Evolutionary conservation across 1,140 invertebrate species (phyloP).

Genomic region (Calephelis nemesis): DNA sequence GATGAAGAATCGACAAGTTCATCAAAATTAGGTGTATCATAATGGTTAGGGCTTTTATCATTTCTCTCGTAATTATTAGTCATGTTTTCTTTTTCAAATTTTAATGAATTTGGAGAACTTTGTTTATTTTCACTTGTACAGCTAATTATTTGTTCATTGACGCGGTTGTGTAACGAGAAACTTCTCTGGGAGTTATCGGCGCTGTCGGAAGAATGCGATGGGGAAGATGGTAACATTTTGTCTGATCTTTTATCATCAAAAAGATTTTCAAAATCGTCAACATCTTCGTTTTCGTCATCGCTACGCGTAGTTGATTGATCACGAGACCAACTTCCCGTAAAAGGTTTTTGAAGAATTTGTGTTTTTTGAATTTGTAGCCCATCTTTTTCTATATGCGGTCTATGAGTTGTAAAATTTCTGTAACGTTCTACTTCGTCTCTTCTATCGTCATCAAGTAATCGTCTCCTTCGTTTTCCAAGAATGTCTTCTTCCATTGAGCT

Average conservation of each 20-base stretch:
- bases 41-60: constrained; percentile 78
- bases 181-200: constrained; percentile 84
- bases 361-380: constrained; percentile 91
- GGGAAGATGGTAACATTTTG: constrained; percentile 83
- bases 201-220: constrained; percentile 81
- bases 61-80: constrained; percentile 64
- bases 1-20: constrained; percentile 89
- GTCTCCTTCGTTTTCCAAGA: constrained; percentile 56
- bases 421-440: constrained; percentile 55
- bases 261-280: constrained; percentile 89
- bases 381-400: constrained; percentile 82
- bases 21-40: constrained; percentile 87
- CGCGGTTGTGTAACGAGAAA: constrained; percentile 55
- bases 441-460: constrained; percentile 64
- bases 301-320: constrained; percentile 83
- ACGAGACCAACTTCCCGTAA: constrained; percentile 89
- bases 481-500: constrained; percentile 64
- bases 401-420: constrained; percentile 44
- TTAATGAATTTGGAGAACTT: constrained; percentile 42
- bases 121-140: constrained; percentile 48
- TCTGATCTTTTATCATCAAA: constrained; percentile 89
- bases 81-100: constrained; percentile 66
- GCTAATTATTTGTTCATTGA: constrained; percentile 43
- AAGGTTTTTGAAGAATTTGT: constrained; percentile 89
- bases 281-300: constrained; percentile 85